These are phyloP conservation scores for Eupithecia dodoneata DNA, from an alignment of 2,888 invertebrate genomes.

Conservation along the genomic window DNA sequence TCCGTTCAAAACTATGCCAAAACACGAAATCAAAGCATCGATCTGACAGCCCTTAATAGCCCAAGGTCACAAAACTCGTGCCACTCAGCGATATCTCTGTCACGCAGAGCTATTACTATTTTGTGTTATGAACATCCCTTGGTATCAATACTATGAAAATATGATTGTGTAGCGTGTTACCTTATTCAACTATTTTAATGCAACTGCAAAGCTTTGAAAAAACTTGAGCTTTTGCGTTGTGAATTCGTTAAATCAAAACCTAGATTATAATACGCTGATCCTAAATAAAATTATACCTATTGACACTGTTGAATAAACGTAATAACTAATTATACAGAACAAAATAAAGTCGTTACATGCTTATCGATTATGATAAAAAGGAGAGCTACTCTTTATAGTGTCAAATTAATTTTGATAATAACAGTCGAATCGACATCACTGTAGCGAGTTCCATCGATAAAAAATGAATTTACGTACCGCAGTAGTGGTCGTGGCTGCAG, in stretches of 20 bases:
- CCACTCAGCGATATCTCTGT: slow-evolving; percentile 38
- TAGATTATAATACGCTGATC: background rate
- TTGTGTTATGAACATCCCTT: slow-evolving; percentile 13
- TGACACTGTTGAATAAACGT: too few species aligned
- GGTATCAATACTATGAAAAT: background rate
- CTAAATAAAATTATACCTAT: too few species aligned
- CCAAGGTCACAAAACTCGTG: slow-evolving; percentile 36
- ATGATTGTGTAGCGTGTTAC: background rate
- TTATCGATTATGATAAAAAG: too few species aligned
- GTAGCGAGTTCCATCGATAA: too few species aligned
- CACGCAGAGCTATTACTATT: slow-evolving; percentile 9
- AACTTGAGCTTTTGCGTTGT: background rate
- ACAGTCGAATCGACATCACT: too few species aligned
- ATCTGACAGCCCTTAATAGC: slow-evolving; percentile 21
- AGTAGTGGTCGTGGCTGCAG: too few species aligned
- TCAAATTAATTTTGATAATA: too few species aligned
- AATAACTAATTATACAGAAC: too few species aligned
- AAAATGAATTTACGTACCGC: too few species aligned
- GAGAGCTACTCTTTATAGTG: too few species aligned
- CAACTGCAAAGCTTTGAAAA: background rate
- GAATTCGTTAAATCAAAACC: background rate
- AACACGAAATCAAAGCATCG: slow-evolving; percentile 20
- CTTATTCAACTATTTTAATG: background rate
- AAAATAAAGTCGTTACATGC: too few species aligned
- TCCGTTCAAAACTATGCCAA: background rate